Base-by-base conservation (phyloP, 2,113 vertebrate species). In the Trachemys scripta region DNA sequence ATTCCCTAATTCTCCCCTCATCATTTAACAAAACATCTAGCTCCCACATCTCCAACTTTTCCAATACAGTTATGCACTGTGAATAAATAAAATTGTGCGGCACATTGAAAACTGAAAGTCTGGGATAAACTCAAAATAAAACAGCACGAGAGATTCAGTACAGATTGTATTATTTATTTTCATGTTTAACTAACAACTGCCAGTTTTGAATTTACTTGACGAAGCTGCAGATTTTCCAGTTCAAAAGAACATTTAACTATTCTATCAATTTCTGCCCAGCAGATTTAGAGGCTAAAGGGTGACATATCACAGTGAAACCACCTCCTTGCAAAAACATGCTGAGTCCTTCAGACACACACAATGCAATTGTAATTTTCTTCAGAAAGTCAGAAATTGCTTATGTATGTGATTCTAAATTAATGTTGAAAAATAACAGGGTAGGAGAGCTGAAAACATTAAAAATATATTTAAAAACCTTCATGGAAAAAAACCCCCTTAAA, bases 191-290 rank as follows among this genome's bases (percentile, higher is more conserved):
- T 96, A 96, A 69, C 57, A 38, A 31, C 38, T 31, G 38, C 54
- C 54, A 56, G 27, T 57, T 83, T 57, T 57, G 25, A 59, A 79
- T 0, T 5, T 78, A 31, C 95, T 90, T 45, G 84, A 88, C 38
- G 72, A 88, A 95, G 89, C 90, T 76, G 22, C 95, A 93, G 86
- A 96, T 91, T 78, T 94, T 17, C 92, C 89, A 89, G 85, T 1
- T 47, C 92, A 90, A 51, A 38, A 88, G 96, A 95, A 95, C 93
- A 96, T 0, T 17, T 62, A 96, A 95, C 89, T 95, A 93, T 75
- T 57, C 42, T n/a, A 91, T 3, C 87, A 47, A 88, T 49, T 57
- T 50, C 4, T 8, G 38, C 14, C 7, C 62, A n/a, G 80, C 79
- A 72, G 8, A 0, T 16, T 90, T 78, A 90, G 92, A 95, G 82